Evolutionary conservation across 2,113 vertebrate genomes (phyloP), one percentile per base, ranked within the genome.

Genomic region (Amblyopsis rosae): DNA sequence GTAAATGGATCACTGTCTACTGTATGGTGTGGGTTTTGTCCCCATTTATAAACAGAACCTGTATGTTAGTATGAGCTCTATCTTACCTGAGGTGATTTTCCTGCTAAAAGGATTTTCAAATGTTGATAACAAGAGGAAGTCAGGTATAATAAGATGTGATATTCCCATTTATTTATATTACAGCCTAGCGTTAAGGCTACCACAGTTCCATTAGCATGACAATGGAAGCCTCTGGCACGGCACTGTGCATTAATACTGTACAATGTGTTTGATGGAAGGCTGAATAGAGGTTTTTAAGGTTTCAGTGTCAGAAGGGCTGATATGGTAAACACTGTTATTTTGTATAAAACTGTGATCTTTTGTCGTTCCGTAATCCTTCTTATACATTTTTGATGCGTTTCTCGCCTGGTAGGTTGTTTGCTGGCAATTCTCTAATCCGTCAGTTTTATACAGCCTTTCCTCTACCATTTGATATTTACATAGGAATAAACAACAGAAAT

Each of bases 121-220:
- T 69, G 62, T 62, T 59, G 70, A 83, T 83, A 77, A 85, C 78
- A 81, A 82, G 83, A 86, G 65, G 85, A 82, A 78, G 76, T 88
- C 74, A 76, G 54, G 70, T 79, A 77, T 91, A 87, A 86, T 86
- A 84, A 75, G 78, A 82, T 56, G 69, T 83, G 84, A 86, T 90
- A 91, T 91, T 89, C 83, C 86, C 77, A 89, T 89, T 86, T 86
- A 90, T 89, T 88, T 83, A 85, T 41, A 86, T 82, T 85, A 80
- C 86, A 73, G 73, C 68, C 78, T 73, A 72, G 62, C 19, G 69
- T 83, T 77, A 66, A 66, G 82, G 77, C 70, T 84, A 57, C 77
- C 65, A 1, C 16, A 58, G 68, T 75, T 12, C 67, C 63, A 90
- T 93, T 92, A 90, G 76, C 91, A 93, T 92, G 85, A 91, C 88